Evolutionary conservation across 2,888 invertebrate genomes (phyloP).

Genomic region (Diplazon laetatorius): DNA sequence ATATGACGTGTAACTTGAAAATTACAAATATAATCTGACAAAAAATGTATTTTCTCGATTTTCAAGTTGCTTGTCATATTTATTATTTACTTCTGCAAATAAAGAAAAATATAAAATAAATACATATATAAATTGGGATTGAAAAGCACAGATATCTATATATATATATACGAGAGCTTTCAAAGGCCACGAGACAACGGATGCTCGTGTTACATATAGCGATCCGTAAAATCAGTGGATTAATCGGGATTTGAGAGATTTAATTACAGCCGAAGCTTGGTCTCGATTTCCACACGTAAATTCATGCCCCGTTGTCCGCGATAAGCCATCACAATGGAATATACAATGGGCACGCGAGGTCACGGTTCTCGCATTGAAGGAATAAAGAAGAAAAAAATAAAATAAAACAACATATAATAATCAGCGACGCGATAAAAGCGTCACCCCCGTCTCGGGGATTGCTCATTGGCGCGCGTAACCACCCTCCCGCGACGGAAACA

Average conservation of each 20-base stretch:
- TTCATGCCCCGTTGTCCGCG: constrained; percentile 8
- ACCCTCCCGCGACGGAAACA: constrained; percentile 64
- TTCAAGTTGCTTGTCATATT: too few relatives aligned
- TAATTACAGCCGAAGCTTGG: constrained; percentile 34
- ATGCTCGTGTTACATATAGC: constrained; percentile 6
- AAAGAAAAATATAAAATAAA: neutral
- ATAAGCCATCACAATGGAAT: constrained; percentile 4
- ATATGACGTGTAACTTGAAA: too few relatives aligned
- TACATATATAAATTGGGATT: too few relatives aligned
- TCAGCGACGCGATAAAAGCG: constrained; percentile 31
- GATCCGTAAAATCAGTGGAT: constrained; percentile 16
- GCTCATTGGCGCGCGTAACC: constrained; percentile 62
- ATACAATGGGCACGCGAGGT: constrained; percentile 38
- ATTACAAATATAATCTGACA: too few relatives aligned
- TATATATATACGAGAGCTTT: too few relatives aligned
- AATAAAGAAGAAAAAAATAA: too few relatives aligned
- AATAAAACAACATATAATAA: too few relatives aligned
- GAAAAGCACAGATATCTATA: too few relatives aligned
- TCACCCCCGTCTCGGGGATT: constrained; percentile 23
- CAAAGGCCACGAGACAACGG: neutral
- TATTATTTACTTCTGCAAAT: neutral
- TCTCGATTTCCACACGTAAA: constrained; percentile 8
- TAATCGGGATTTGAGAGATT: constrained; percentile 35
- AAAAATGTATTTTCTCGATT: too few relatives aligned
- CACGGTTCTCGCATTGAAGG: constrained; percentile 15